Percentiles rank a stretch among this genome's conserved stretches.
Conservation (phyloP, 2,113 vertebrate genomes). For the Macroglossus sobrinus region DNA sequence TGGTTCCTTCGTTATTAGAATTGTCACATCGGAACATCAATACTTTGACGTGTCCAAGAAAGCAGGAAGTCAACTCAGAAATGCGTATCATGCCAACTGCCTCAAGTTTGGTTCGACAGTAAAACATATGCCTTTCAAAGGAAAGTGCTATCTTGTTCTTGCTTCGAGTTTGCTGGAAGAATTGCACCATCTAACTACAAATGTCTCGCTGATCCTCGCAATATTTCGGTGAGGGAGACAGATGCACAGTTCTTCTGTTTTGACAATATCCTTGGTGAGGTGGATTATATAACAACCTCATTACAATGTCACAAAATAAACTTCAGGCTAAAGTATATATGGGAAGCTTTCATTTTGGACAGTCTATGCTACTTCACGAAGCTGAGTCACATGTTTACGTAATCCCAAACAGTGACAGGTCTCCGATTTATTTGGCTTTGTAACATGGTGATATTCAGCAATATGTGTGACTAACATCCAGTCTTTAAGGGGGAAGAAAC, state of each 20-base stretch:
- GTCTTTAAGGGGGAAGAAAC: not conserved
- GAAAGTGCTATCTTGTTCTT: not conserved
- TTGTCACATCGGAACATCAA: not conserved
- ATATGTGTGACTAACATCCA: not conserved
- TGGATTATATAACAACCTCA: not conserved
- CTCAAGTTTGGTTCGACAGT: conserved; percentile 18
- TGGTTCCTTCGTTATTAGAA: not conserved
- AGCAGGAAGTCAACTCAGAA: conserved; percentile 60
- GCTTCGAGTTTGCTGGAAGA: not conserved
- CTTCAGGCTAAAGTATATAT: not conserved
- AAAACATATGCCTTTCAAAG: not conserved
- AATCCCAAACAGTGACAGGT: not conserved
- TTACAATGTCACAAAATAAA: not conserved
- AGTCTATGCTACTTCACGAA: not conserved
- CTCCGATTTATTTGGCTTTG: not conserved
- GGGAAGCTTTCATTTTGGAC: not conserved
- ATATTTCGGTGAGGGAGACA: not conserved
- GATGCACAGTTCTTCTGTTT: not conserved
- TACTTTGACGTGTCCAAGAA: conserved; percentile 52
- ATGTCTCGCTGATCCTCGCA: not conserved
- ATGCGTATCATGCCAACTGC: not conserved
- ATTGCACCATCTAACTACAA: not conserved
- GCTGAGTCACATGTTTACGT: not conserved
- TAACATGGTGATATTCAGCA: not conserved
- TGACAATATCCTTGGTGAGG: not conserved